Evolutionary conservation across 2,113 vertebrate genomes (phyloP).

Genomic region (Microcebus jonahi): DNA sequence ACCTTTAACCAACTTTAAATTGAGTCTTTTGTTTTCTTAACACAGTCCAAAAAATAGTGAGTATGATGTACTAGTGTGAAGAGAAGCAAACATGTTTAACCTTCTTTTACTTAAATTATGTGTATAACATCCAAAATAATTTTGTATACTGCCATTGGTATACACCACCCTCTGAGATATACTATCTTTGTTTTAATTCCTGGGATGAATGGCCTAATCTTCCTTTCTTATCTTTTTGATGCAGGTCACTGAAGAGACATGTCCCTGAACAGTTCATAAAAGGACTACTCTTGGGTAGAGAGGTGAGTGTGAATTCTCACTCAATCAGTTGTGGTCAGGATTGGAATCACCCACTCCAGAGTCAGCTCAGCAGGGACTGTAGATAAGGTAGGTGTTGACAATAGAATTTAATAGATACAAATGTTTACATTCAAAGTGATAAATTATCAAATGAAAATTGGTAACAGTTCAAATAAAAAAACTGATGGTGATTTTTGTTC

Average conservation of each 20-base stretch:
- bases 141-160: neutral
- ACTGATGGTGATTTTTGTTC: neutral
- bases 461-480: neutral
- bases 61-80: neutral
- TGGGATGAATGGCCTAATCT: neutral
- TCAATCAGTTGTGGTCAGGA: neutral
- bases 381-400: neutral
- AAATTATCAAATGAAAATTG: conserved; percentile 6
- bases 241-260: neutral
- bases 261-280: neutral
- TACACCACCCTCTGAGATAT: neutral
- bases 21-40: neutral
- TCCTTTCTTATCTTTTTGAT: neutral
- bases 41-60: neutral
- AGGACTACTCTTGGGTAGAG: neutral
- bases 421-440: neutral
- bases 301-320: neutral
- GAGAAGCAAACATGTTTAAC: neutral
- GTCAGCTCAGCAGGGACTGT: neutral
- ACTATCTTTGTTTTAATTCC: neutral
- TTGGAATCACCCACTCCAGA: neutral
- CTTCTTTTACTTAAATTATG: neutral
- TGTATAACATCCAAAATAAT: neutral
- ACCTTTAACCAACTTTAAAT: neutral
- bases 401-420: neutral